Percentiles rank a stretch among this genome's conserved stretches.
phyloP scores from a whole-genome alignment of 2,888 invertebrate genomes.

The Chironomus riparius region DNA sequence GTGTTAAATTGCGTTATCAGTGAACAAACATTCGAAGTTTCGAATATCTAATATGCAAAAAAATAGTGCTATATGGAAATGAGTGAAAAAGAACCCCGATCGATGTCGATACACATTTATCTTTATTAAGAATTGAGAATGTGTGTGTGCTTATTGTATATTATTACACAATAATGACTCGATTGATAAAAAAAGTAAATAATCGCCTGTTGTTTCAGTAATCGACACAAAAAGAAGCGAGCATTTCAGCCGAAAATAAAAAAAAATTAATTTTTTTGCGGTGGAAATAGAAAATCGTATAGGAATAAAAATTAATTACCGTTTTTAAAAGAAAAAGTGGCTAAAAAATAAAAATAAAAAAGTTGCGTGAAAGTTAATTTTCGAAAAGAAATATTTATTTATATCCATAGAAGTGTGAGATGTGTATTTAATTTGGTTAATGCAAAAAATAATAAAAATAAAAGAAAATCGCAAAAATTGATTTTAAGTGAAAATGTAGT shows the following conservation, averaged over 20 bases:
- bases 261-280: too few species aligned
- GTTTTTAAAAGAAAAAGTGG: too few species aligned
- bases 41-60: neutral
- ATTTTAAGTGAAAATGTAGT: neutral
- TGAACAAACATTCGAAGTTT: neutral
- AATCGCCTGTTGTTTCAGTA: too few species aligned
- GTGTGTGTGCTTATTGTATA: neutral
- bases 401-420: neutral
- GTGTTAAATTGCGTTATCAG: neutral
- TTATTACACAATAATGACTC: neutral
- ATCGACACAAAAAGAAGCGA: too few species aligned
- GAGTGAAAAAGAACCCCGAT: neutral
- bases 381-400: too few species aligned
- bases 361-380: neutral
- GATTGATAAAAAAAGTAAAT: too few species aligned
- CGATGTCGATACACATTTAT: neutral
- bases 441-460: neutral
- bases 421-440: neutral
- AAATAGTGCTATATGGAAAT: neutral
- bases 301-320: neutral
- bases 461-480: neutral
- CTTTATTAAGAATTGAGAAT: neutral
- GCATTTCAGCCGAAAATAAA: too few species aligned
- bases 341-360: neutral
- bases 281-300: neutral